phyloP scores from a whole-genome alignment of 2,113 vertebrate species.

The Dipodomys merriami region DNA sequence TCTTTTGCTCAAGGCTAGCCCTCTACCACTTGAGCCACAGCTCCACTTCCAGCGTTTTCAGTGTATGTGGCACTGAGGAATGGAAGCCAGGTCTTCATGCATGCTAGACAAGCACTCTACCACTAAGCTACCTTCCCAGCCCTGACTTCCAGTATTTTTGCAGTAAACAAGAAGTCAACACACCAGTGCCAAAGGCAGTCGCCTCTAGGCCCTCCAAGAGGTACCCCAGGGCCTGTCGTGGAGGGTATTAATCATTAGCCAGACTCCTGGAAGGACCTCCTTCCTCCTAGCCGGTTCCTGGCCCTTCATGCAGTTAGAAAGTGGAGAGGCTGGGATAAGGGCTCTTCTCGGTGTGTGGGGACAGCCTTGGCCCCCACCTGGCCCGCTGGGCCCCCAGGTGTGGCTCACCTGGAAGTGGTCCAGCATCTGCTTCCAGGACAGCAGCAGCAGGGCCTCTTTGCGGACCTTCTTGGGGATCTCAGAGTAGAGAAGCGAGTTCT shows the following conservation, averaged over 20 bases:
- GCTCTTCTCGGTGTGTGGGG: background rate
- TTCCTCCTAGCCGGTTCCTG: too few species aligned
- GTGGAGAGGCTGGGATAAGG: background rate
- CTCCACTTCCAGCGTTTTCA: too few species aligned
- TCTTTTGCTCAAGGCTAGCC: too few species aligned
- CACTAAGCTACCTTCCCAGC: too few species aligned
- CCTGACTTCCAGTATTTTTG: too few species aligned
- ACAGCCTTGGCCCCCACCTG: too few species aligned
- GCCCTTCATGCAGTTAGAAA: background rate
- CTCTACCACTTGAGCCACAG: too few species aligned
- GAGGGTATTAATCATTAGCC: background rate
- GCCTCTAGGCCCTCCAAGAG: background rate
- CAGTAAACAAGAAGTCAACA: background rate
- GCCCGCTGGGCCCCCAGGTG: background rate
- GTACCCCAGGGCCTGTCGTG: too few species aligned
- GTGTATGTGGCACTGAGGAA: too few species aligned
- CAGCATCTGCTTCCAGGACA: slow-evolving; percentile 99
- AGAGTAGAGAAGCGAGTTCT: slow-evolving; percentile 98
- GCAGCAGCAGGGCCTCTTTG: slow-evolving; percentile 94
- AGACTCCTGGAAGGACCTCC: background rate
- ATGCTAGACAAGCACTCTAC: too few species aligned
- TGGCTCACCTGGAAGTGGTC: slow-evolving; percentile 96
- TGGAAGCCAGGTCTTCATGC: too few species aligned
- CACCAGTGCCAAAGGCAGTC: background rate
- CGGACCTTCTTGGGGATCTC: slow-evolving; percentile 98